phyloP scores from a whole-genome alignment of 2,797 vertebrate species.

The Momotus momota region DNA sequence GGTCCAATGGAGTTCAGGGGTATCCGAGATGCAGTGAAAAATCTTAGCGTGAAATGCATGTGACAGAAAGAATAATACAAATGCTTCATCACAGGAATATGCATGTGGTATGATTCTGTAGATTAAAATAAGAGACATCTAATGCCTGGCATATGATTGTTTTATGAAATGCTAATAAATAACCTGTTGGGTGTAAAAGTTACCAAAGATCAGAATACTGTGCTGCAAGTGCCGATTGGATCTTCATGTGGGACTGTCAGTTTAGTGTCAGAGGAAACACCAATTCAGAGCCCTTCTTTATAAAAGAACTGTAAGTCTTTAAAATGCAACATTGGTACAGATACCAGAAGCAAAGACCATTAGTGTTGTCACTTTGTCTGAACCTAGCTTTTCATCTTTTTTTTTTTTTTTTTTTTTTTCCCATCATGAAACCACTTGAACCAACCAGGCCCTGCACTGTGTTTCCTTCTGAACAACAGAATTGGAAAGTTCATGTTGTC shows the following conservation, averaged over 20 bases:
- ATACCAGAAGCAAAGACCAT: background rate
- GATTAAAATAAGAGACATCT: background rate
- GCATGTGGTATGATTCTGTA: background rate
- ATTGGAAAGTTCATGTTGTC: background rate
- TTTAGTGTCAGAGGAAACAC: background rate
- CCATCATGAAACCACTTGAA: background rate
- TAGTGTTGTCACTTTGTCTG: background rate
- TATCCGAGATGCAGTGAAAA: background rate
- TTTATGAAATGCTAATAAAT: background rate
- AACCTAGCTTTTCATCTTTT: background rate
- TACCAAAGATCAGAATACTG: background rate
- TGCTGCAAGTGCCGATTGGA: background rate
- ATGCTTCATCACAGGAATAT: background rate
- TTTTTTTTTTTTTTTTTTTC: background rate
- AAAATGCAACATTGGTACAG: background rate
- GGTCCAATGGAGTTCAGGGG: background rate
- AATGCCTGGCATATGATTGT: background rate
- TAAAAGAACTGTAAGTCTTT: background rate
- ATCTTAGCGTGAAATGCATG: background rate
- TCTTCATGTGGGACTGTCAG: background rate
- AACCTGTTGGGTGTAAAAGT: background rate
- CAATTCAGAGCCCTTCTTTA: background rate
- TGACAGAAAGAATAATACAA: background rate
- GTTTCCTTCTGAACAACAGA: background rate
- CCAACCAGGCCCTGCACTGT: background rate